These are phyloP conservation scores for Thysanoteuthis rhombus DNA, from an alignment of 2,888 invertebrate genomes.

Conservation along the genomic window DNA sequence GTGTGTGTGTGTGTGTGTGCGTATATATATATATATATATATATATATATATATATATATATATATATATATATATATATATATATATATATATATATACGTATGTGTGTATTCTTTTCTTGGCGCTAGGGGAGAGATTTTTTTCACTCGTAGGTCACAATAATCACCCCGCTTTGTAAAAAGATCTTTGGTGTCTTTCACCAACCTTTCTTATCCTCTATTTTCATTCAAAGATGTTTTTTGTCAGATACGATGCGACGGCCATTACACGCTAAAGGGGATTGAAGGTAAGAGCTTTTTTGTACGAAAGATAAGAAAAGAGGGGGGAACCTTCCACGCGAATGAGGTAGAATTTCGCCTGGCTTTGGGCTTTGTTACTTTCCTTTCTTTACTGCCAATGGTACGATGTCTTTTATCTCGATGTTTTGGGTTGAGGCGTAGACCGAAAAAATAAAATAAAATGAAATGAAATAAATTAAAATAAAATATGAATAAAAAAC, in stretches of 20 bases:
- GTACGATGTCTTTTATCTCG: neutral
- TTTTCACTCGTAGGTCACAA: neutral
- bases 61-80: neutral
- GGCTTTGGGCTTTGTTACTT: neutral
- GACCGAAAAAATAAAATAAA: too few relatives aligned
- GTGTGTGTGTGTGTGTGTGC: neutral
- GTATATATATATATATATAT: neutral
- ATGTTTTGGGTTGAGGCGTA: neutral
- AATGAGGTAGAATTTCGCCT: neutral
- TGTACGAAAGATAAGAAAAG: neutral
- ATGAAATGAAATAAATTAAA: neutral
- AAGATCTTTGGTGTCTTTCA: conserved; percentile 1
- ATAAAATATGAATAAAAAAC: too few relatives aligned
- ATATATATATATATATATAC: neutral
- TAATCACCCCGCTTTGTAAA: neutral
- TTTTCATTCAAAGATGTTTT: neutral
- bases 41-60: conserved; percentile 12
- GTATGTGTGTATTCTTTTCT: neutral
- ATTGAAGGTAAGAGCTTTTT: conserved; percentile 12
- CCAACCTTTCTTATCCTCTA: neutral
- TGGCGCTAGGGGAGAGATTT: neutral
- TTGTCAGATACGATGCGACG: conserved; percentile 12
- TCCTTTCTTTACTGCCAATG: neutral
- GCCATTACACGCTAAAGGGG: neutral
- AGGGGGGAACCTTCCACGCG: neutral